These are phyloP conservation scores for Donacobius atricapilla DNA, from an alignment of 2,113 vertebrate genomes.

Conservation along the genomic window DNA sequence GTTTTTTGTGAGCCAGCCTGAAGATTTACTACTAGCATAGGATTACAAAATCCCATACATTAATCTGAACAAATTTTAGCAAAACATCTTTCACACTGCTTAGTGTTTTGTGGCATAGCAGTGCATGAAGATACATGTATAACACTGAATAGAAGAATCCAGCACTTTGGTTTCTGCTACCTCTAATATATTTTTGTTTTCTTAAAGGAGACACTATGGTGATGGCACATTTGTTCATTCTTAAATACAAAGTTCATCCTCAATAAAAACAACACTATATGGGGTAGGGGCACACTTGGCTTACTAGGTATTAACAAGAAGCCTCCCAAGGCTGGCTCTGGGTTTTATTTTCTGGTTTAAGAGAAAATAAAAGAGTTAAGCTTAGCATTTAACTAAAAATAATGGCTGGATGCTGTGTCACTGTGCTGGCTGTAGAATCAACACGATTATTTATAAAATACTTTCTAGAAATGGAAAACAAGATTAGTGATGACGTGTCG, in stretches of 20 bases:
- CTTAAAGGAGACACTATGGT: neutral
- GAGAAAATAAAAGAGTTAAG: neutral
- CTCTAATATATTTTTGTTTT: neutral
- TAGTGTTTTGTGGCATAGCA: neutral
- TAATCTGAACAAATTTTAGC: constrained; percentile 28
- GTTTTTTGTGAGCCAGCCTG: neutral
- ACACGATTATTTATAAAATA: constrained; percentile 66
- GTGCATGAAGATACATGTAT: neutral
- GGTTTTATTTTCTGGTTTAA: constrained; percentile 24
- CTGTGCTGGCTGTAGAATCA: constrained; percentile 45
- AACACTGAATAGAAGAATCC: neutral
- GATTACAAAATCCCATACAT: constrained; percentile 3
- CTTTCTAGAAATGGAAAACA: constrained; percentile 65
- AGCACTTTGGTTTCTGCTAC: neutral
- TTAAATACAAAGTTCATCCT: neutral
- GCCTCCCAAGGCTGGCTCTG: neutral
- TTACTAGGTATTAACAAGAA: constrained; percentile 17
- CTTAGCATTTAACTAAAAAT: constrained; percentile 51
- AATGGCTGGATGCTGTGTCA: constrained; percentile 43
- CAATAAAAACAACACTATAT: neutral
- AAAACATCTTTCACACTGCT: neutral
- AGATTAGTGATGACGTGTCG: constrained; percentile 56
- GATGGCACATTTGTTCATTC: neutral
- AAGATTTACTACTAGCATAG: constrained; percentile 1
- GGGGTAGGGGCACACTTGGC: neutral